Conservation (phyloP, 2,113 vertebrate genomes). For the Pogonocichla stellata region DNA sequence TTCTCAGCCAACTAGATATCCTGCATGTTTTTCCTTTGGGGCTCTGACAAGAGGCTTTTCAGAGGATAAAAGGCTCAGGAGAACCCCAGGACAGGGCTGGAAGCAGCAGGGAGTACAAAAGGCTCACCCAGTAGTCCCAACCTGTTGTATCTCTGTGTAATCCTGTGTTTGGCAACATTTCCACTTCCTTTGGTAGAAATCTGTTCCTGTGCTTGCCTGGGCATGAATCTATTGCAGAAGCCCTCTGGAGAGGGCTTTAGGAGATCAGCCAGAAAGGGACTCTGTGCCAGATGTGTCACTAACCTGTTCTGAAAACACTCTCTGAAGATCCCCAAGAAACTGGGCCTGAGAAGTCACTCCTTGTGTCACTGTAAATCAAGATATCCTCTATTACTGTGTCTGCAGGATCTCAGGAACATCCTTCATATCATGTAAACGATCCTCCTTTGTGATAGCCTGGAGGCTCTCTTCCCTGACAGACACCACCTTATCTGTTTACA, state of each 20-base stretch:
- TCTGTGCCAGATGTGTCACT: background rate
- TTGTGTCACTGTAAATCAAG: background rate
- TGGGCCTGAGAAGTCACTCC: background rate
- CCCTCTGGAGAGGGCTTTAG: background rate
- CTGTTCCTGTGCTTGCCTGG: background rate
- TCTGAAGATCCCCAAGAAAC: background rate
- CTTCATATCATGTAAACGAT: background rate
- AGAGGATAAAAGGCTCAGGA: background rate
- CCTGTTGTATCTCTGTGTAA: accelerated
- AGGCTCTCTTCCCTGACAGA: background rate
- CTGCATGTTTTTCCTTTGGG: background rate
- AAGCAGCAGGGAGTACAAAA: background rate
- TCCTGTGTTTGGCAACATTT: background rate
- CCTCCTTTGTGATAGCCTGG: background rate
- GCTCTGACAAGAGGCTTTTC: accelerated
- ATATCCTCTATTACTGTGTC: background rate
- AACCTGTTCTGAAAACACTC: background rate
- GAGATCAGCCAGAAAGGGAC: background rate
- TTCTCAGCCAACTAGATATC: background rate
- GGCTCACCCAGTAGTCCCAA: background rate
- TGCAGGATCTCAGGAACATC: background rate
- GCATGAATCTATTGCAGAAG: background rate
- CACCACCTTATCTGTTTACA: slow-evolving; percentile 3
- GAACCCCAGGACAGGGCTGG: background rate
- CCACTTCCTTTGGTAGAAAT: background rate